phyloP scores from a whole-genome alignment of 2,888 invertebrate genomes.

The Mycalesis mineus region DNA sequence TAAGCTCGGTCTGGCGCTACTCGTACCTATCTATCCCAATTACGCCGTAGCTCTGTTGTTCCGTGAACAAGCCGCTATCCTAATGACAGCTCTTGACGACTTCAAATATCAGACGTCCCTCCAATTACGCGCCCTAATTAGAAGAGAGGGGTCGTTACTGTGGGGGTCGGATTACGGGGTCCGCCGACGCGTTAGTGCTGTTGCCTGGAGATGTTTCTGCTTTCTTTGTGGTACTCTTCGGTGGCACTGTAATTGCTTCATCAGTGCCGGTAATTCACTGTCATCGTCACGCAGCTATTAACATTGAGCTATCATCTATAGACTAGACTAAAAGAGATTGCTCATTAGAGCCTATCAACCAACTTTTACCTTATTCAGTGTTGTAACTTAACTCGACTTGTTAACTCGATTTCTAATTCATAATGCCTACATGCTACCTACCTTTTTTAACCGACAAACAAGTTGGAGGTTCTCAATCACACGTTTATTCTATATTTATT shows the following conservation, averaged over 20 bases:
- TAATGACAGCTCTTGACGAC: constrained; percentile 37
- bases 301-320: too few relatives aligned
- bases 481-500: too few relatives aligned
- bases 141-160: constrained; percentile 38
- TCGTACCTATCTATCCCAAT: not conserved
- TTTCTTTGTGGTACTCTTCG: not conserved
- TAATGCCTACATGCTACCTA: too few relatives aligned
- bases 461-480: too few relatives aligned
- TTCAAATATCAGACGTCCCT: constrained; percentile 55
- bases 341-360: too few relatives aligned
- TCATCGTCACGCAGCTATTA: too few relatives aligned
- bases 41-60: not conserved
- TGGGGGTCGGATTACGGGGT: constrained; percentile 33
- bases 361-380: too few relatives aligned
- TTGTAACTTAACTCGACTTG: too few relatives aligned
- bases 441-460: too few relatives aligned
- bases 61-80: constrained; percentile 30
- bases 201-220: not conserved
- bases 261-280: too few relatives aligned
- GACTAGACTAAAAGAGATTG: too few relatives aligned
- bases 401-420: too few relatives aligned
- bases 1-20: not conserved
- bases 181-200: constrained; percentile 31
- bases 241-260: not conserved
- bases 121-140: constrained; percentile 59